Percentiles rank a stretch among this genome's conserved stretches.
Conservation (phyloP, 2,797 vertebrate genomes). For the Myripristis jacobus region DNA sequence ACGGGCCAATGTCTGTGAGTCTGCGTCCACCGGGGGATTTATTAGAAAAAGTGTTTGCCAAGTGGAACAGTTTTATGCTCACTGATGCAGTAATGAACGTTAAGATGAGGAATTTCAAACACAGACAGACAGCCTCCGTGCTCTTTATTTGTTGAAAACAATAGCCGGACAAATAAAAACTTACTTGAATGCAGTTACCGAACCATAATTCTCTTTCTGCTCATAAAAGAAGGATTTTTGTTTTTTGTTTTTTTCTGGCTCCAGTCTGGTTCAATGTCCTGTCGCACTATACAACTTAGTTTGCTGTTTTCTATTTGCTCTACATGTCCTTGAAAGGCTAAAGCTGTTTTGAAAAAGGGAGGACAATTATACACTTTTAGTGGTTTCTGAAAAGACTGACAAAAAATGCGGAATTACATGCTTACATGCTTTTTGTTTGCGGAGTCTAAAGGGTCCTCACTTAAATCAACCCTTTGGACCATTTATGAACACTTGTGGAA, state of each 20-base stretch:
- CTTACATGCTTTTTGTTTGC: no score
- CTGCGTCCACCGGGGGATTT: conserved; percentile 7
- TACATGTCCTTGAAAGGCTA: background rate
- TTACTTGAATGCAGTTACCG: background rate
- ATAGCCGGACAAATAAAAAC: background rate
- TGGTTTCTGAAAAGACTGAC: background rate
- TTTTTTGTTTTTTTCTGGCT: no score
- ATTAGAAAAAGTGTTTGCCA: conserved; percentile 13
- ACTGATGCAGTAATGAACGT: conserved; percentile 23
- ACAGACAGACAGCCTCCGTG: background rate
- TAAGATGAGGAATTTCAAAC: background rate
- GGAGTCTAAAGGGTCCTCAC: no score
- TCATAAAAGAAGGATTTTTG: no score
- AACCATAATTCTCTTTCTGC: background rate
- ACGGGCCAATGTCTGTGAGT: background rate
- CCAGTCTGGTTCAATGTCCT: no score
- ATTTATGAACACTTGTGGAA: no score
- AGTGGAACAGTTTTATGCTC: conserved; percentile 18
- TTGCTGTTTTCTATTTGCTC: background rate
- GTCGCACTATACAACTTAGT: background rate
- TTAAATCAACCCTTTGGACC: no score
- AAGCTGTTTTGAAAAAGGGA: no score
- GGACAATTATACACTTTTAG: background rate
- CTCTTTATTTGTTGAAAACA: conserved; percentile 1
- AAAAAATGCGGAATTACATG: no score